phyloP scores from a whole-genome alignment of 2,888 invertebrate species.

The Gymnosoma rotundatum region DNA sequence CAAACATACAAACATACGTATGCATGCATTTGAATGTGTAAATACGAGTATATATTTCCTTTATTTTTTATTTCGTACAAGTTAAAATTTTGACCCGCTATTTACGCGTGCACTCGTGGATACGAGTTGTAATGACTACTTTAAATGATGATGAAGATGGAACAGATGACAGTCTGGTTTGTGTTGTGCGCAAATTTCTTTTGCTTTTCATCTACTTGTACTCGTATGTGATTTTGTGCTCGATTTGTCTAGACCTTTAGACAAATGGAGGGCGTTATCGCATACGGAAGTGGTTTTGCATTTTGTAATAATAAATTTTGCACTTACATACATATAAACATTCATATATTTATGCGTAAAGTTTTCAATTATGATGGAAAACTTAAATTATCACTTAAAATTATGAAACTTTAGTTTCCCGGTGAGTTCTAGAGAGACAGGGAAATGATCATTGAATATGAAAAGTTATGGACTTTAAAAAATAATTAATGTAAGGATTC shows the following conservation, averaged over 20 bases:
- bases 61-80: constrained; percentile 13
- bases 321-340: constrained; percentile 12
- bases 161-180: constrained; percentile 61
- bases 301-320: constrained; percentile 54
- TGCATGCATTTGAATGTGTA: too few relatives aligned
- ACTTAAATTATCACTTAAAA: constrained; percentile 38
- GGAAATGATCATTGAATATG: too few relatives aligned
- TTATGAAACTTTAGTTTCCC: background rate
- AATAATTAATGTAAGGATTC: too few relatives aligned
- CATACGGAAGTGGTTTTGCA: constrained; percentile 64
- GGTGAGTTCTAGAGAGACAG: background rate
- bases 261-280: constrained; percentile 68
- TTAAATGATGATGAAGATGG: constrained; percentile 55
- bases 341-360: constrained; percentile 30
- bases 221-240: constrained; percentile 56
- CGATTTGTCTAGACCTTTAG: constrained; percentile 68
- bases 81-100: constrained; percentile 57
- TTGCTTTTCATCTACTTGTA: constrained; percentile 24
- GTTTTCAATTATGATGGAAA: constrained; percentile 40
- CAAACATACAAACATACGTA: background rate
- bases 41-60: background rate
- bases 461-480: too few relatives aligned
- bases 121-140: constrained; percentile 26
- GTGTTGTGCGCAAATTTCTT: constrained; percentile 32
- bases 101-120: constrained; percentile 38